Evolutionary conservation across 2,888 invertebrate species (phyloP), one percentile per base, ranked within the genome.

Genomic region (Acrobasis consociella): DNA sequence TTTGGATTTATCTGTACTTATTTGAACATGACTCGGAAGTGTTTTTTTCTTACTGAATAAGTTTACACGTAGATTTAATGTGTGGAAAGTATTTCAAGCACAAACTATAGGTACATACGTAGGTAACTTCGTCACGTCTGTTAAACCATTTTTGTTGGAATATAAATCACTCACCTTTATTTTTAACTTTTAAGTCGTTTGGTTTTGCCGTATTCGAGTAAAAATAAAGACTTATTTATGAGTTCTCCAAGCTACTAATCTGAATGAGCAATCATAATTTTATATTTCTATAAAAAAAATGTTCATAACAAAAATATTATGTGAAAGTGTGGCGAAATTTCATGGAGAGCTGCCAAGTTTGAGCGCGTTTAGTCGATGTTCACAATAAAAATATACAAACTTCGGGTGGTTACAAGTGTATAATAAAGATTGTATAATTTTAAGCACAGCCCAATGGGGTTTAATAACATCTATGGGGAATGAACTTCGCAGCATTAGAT

Each of bases 181-280:
- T n/a, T n/a, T n/a, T n/a, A n/a, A n/a, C n/a, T n/a, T n/a, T n/a
- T n/a, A n/a, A n/a, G n/a, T n/a, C n/a, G n/a, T n/a, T n/a, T n/a
- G n/a, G n/a, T n/a, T n/a, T n/a, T n/a, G n/a, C n/a, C n/a, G n/a
- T n/a, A n/a, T n/a, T 42, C 42, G 10, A 3, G 9, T 42, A 10
- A 42, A 42, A 10, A 9, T 13, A 3, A 42, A 10, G 13, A 10
- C 5, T 42, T 42, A 11, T 42, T 42, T 46, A 46, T 46, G 46
- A 11, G 13, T 46, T 10, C n/a, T n/a, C 46, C 46, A 1, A 11
- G n/a, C 46, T 22, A n/a, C 3, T 13, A 11, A 5, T n/a, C 46
- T 46, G 46, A 46, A 46, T 46, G n/a, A 46, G 46, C 46, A 46
- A 46, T 46, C 46, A 13, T 10, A n/a, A 46, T 46, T 46, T 46